Evolutionary conservation across 1,140 invertebrate genomes (phyloP), one percentile per base, ranked within the genome.

Genomic region (Danaus plexippus): DNA sequence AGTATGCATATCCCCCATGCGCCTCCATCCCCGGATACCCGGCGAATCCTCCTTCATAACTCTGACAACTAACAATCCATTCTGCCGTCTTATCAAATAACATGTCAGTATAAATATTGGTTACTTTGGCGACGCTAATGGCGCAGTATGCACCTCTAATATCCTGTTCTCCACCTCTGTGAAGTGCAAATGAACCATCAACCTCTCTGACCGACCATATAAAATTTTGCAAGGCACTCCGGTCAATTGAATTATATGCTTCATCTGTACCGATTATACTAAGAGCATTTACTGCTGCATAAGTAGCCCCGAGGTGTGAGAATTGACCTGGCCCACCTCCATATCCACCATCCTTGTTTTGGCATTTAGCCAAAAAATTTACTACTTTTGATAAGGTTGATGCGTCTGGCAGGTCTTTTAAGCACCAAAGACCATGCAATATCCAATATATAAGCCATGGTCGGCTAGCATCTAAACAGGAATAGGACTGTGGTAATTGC

Each of bases 1-100:
- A 99, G 88, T 97, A 99, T 8, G 97, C 93, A 87, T 99, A 99
- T 13, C 98, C 98, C 6, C 98, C 98, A 89, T 99, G 98, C 13
- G 98, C 98, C 88, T 99, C 98, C 90, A 97, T 92, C 10, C 95
- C 96, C 12, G 97, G 98, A 73, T 90, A 92, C 0, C 97, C 97
- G 51, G 93, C 94, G 90, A 99, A 99, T 0, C 98, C 98, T 50
- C 98, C 98, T 89, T 99, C 98, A 88, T 98, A 99, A 0, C 97
- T 98, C 83, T 99, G 97, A 89, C 97, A 99, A 61, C 92, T 91
- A 1, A 93, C 88, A 68, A 99, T 93, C 96, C 97, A 99, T 73
- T 97, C 92, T 2, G 94, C 94, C 7, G 95, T 95, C 45, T 92
- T 91, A 65, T 93, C 90, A 88, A 98, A 97, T 46, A 99, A 83